Conservation (phyloP, 2,888 invertebrate genomes). For the Myopa testacea region DNA sequence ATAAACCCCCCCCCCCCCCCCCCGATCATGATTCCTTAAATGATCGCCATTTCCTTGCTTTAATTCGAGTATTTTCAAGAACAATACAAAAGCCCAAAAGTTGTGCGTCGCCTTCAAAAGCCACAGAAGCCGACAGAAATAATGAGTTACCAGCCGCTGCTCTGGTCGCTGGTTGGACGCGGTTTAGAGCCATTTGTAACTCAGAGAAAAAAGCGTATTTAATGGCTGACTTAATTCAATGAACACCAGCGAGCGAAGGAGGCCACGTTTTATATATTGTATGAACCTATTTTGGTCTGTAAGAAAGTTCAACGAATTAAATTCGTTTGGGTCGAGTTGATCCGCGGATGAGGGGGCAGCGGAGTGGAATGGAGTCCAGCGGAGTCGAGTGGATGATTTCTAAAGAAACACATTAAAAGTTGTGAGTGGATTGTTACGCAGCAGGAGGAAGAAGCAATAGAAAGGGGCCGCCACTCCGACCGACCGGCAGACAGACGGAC, state of each 20-base stretch:
- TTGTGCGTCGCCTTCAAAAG: neutral
- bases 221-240: conserved; percentile 3
- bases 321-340: neutral
- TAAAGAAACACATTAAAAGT: conserved; percentile 35
- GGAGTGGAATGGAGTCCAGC: neutral
- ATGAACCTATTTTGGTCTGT: neutral
- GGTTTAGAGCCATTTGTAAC: neutral
- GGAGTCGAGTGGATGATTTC: conserved; percentile 2
- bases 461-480: neutral
- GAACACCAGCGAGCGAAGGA: neutral
- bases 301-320: conserved; percentile 10
- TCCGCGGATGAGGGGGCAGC: neutral
- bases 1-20: too few relatives aligned
- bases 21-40: neutral
- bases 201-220: neutral
- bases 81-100: neutral
- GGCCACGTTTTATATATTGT: neutral
- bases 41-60: neutral
- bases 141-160: neutral
- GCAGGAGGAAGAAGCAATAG: neutral
- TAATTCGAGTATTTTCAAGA: neutral
- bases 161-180: neutral
- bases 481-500: neutral
- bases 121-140: neutral
- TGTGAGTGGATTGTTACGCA: conserved; percentile 17